Percentiles rank a stretch among this genome's conserved stretches.
phyloP scores from a whole-genome alignment of 1,140 invertebrate genomes.

The Epicauta chinensis region DNA sequence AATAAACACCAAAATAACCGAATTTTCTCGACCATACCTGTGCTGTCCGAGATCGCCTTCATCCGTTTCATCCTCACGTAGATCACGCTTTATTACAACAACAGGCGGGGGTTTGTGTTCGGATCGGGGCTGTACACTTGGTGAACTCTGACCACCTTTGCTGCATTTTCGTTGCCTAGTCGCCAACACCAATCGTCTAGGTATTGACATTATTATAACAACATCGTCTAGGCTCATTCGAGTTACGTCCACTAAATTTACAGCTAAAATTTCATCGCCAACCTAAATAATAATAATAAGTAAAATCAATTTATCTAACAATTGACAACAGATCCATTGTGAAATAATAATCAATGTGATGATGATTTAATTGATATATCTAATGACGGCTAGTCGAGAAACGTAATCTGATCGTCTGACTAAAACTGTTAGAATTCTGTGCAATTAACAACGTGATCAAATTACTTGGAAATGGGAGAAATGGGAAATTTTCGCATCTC shows the following conservation, averaged over 20 bases:
- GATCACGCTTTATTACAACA: slow-evolving; percentile 87
- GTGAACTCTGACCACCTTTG: slow-evolving; percentile 59
- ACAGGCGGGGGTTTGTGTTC: slow-evolving; percentile 87
- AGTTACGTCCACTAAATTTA: slow-evolving; percentile 95
- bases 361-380: too few relatives aligned
- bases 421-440: too few relatives aligned
- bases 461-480: too few relatives aligned
- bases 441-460: too few relatives aligned
- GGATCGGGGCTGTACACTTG: slow-evolving; percentile 57
- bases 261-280: slow-evolving; percentile 97
- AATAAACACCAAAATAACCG: not conserved
- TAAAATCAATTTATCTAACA: too few relatives aligned
- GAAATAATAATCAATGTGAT: too few relatives aligned
- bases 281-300: slow-evolving; percentile 57
- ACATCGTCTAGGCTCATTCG: slow-evolving; percentile 98
- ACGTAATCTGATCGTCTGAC: too few relatives aligned
- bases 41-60: slow-evolving; percentile 48
- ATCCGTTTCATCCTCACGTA: slow-evolving; percentile 76
- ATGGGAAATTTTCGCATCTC: too few relatives aligned
- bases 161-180: slow-evolving; percentile 70
- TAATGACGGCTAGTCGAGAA: too few relatives aligned
- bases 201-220: slow-evolving; percentile 99
- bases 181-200: slow-evolving; percentile 86
- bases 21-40: slow-evolving; percentile 45
- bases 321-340: too few relatives aligned